Evolutionary conservation across 2,797 vertebrate genomes (phyloP).

Genomic region (Aotus griseimembra): DNA sequence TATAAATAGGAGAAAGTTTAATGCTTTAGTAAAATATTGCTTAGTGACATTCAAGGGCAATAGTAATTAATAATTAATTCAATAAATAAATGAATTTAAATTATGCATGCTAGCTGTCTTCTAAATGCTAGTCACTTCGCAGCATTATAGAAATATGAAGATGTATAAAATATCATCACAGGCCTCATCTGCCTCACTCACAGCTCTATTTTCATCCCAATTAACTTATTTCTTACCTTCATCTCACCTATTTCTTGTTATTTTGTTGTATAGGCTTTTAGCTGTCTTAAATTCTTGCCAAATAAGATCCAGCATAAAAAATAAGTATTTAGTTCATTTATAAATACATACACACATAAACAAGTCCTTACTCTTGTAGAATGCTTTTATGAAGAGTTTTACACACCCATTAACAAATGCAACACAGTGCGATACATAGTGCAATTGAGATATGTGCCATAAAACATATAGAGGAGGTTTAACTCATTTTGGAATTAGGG

Average conservation of each 20-base stretch:
- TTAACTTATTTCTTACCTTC: background rate
- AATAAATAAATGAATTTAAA: background rate
- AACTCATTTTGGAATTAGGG: background rate
- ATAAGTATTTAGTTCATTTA: background rate
- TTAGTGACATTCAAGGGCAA: background rate
- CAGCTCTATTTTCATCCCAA: background rate
- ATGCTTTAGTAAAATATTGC: constrained; percentile 34
- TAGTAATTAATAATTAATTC: background rate
- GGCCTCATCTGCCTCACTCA: background rate
- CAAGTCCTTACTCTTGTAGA: background rate
- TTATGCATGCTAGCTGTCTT: background rate
- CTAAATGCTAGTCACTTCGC: background rate
- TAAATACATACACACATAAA: background rate
- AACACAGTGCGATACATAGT: background rate
- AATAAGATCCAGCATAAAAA: background rate
- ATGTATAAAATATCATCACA: background rate
- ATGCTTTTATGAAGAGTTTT: background rate
- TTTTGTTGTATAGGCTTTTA: background rate
- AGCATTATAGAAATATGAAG: background rate
- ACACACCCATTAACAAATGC: background rate
- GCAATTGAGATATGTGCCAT: background rate
- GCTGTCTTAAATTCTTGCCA: background rate
- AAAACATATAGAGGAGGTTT: background rate
- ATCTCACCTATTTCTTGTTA: background rate
- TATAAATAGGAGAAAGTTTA: background rate